These are phyloP conservation scores for Acanthosepion pharaonis DNA, from an alignment of 2,888 invertebrate species.

Conservation along the genomic window DNA sequence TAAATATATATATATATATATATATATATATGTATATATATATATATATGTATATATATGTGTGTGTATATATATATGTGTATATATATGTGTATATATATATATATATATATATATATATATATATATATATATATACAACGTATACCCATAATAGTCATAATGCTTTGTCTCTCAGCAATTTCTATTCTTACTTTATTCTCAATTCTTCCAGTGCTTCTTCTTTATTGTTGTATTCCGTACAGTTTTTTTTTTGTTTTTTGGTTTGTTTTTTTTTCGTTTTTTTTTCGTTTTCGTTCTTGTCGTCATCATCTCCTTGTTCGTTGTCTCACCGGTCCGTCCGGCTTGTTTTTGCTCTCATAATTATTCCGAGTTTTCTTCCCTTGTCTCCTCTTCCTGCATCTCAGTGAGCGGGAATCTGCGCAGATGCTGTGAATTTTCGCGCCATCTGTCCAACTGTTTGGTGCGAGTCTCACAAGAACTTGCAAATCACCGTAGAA, in stretches of 20 bases:
- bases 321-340: background rate
- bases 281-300: too few relatives aligned
- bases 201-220: background rate
- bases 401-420: background rate
- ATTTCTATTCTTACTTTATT: background rate
- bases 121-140: background rate
- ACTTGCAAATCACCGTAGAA: constrained; percentile 33
- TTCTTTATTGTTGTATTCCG: background rate
- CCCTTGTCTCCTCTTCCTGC: background rate
- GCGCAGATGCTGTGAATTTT: constrained; percentile 33
- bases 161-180: background rate
- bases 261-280: too few relatives aligned
- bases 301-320: background rate
- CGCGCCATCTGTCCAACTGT: constrained; percentile 5
- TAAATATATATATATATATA: background rate
- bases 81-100: background rate
- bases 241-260: background rate
- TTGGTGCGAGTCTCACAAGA: background rate
- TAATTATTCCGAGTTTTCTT: background rate
- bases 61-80: too few relatives aligned
- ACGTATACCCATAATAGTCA: background rate
- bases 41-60: too few relatives aligned
- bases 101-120: background rate
- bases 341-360: background rate
- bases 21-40: background rate